phyloP scores from a whole-genome alignment of 2,113 vertebrate genomes.

The Oreochromis spilurus region DNA sequence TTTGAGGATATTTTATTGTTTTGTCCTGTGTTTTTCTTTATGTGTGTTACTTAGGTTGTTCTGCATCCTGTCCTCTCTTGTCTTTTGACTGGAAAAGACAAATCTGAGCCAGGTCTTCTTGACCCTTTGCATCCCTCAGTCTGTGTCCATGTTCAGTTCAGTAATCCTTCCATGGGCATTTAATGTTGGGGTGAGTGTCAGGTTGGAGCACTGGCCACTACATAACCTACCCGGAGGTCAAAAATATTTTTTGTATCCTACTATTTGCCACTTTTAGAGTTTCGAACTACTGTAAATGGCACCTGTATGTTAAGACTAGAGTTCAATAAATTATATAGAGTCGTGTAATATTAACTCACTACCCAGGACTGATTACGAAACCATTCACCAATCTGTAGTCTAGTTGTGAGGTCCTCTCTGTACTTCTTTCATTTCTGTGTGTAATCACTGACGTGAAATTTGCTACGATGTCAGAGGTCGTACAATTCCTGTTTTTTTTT shows the following conservation, averaged over 20 bases:
- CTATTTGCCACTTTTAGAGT: background rate
- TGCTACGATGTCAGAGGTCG: background rate
- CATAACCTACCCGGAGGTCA: background rate
- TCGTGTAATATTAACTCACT: background rate
- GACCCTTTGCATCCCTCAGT: background rate
- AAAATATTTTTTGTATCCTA: background rate
- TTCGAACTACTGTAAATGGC: background rate
- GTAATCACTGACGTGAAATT: slow-evolving; percentile 33
- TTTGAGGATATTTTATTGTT: background rate
- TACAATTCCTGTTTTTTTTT: background rate
- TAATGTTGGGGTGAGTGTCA: background rate
- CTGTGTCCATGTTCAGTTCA: background rate
- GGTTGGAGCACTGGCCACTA: background rate
- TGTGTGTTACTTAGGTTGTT: background rate
- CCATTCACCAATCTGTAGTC: background rate
- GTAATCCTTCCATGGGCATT: background rate
- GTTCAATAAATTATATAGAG: background rate
- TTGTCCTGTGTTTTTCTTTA: background rate
- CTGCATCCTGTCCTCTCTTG: background rate
- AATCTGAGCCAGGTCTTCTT: background rate
- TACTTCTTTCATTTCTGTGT: background rate
- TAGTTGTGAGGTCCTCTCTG: background rate
- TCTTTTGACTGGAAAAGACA: background rate
- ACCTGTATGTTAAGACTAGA: background rate
- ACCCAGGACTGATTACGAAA: background rate